Evolutionary conservation across 2,113 vertebrate genomes (phyloP).

Genomic region (Poeciliopsis prolifica): DNA sequence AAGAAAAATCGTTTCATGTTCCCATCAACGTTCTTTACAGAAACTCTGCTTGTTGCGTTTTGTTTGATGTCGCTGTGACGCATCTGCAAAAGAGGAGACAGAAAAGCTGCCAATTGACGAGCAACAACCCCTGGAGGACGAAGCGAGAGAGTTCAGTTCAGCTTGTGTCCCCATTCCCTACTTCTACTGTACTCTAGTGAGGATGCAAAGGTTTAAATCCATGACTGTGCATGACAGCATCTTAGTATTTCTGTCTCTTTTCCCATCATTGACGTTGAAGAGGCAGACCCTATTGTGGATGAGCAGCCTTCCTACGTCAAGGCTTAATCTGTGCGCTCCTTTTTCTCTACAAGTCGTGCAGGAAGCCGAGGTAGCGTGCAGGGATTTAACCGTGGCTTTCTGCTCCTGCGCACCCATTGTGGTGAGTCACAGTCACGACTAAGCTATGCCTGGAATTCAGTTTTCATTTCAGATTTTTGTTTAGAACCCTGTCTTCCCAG

Average conservation of each 20-base stretch:
- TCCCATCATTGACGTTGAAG: background rate
- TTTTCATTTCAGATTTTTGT: slow-evolving; percentile 51
- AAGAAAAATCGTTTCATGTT: too few species aligned
- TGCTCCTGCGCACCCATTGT: slow-evolving; percentile 36
- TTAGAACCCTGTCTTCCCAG: slow-evolving; percentile 27
- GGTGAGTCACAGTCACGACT: slow-evolving; percentile 52
- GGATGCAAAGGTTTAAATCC: too few species aligned
- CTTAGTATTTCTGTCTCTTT: background rate
- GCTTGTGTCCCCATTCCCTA: too few species aligned
- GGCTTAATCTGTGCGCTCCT: slow-evolving; percentile 10
- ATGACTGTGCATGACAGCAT: background rate
- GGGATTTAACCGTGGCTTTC: slow-evolving; percentile 48
- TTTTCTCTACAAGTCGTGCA: slow-evolving; percentile 12
- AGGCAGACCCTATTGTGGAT: slow-evolving; percentile 9
- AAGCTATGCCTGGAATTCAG: slow-evolving; percentile 60
- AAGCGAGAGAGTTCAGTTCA: too few species aligned
- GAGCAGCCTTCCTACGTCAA: slow-evolving; percentile 6
- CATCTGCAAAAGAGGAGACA: background rate
- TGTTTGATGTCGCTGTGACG: background rate
- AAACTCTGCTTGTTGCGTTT: background rate
- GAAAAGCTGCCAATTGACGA: background rate
- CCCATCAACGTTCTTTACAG: background rate
- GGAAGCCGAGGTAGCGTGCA: slow-evolving; percentile 31
- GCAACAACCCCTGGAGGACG: background rate
- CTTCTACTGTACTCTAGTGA: too few species aligned